Conservation (phyloP, 2,888 invertebrate species). For the Lysandra coridon region DNA sequence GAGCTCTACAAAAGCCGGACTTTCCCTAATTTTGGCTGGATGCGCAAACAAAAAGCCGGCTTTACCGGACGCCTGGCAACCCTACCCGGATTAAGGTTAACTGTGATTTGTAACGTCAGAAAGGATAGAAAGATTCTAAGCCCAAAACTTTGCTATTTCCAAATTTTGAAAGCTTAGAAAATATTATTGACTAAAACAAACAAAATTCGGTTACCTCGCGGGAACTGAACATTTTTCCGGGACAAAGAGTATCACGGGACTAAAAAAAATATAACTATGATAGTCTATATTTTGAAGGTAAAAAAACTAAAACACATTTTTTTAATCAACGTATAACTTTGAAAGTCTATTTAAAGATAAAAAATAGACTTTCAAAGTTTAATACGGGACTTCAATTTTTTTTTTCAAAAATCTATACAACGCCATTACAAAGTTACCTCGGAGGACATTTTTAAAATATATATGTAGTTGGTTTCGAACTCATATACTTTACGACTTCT, state of each 20-base stretch:
- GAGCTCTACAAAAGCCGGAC: no score
- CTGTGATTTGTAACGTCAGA: conserved; percentile 14
- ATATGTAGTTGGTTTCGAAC: conserved; percentile 26
- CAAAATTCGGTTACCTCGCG: neutral
- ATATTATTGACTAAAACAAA: neutral
- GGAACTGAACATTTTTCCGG: neutral
- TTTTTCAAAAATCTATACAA: neutral
- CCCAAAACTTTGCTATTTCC: neutral
- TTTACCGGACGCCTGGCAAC: neutral
- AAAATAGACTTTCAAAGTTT: no score
- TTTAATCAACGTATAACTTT: no score
- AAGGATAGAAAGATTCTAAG: conserved; percentile 4
- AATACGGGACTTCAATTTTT: no score
- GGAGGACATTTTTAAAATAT: neutral
- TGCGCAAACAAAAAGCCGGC: no score
- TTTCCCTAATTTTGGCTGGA: no score
- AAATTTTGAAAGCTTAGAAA: neutral
- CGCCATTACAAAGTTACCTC: neutral
- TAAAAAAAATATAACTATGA: no score
- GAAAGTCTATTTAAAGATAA: no score
- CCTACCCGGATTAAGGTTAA: neutral
- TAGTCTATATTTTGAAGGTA: no score
- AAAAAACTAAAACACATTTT: no score
- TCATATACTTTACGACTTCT: conserved; percentile 20
- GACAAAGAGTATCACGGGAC: neutral